Percentiles rank a stretch among this genome's conserved stretches.
Conservation (phyloP, 2,113 vertebrate genomes). For the Brienomyrus longianalis region DNA sequence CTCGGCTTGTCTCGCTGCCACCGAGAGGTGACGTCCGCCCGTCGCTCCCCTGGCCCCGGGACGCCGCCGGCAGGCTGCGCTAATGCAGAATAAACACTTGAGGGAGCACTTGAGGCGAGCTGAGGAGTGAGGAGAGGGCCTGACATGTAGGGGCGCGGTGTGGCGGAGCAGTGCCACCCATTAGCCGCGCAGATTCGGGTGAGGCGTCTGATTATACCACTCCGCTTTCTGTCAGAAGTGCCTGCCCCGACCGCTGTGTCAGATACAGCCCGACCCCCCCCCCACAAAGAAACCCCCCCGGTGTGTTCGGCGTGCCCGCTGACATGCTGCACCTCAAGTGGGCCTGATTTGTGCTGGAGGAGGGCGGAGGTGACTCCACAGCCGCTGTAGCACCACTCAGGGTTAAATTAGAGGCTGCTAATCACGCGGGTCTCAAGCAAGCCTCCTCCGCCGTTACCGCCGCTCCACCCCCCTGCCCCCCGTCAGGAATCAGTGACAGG, state of each 20-base stretch:
- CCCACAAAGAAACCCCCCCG: neutral
- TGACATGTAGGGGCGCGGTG: conserved; percentile 23
- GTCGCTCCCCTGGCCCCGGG: conserved; percentile 31
- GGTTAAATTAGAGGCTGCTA: conserved; percentile 30
- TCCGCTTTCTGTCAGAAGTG: conserved; percentile 6
- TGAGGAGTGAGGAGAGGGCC: conserved; percentile 11
- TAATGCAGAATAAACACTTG: conserved; percentile 36
- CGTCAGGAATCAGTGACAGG: neutral
- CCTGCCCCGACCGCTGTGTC: neutral
- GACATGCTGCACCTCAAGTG: neutral
- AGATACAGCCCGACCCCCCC: neutral
- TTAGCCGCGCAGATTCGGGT: conserved; percentile 47
- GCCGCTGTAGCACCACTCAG: conserved; percentile 42
- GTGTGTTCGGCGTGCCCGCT: neutral
- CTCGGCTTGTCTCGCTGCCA: conserved; percentile 26
- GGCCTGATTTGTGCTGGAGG: conserved; percentile 23
- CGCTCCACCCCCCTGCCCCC: neutral
- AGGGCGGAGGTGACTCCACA: conserved; percentile 37
- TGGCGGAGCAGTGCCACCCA: conserved; percentile 44
- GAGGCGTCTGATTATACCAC: conserved; percentile 34
- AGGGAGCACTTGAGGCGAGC: conserved; percentile 20
- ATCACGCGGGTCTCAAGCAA: conserved; percentile 38
- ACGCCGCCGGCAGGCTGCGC: conserved; percentile 9
- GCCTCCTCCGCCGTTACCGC: conserved; percentile 18
- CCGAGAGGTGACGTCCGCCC: conserved; percentile 30